These are phyloP conservation scores for Acleris emargana DNA, from an alignment of 2,888 invertebrate genomes.

Conservation along the genomic window DNA sequence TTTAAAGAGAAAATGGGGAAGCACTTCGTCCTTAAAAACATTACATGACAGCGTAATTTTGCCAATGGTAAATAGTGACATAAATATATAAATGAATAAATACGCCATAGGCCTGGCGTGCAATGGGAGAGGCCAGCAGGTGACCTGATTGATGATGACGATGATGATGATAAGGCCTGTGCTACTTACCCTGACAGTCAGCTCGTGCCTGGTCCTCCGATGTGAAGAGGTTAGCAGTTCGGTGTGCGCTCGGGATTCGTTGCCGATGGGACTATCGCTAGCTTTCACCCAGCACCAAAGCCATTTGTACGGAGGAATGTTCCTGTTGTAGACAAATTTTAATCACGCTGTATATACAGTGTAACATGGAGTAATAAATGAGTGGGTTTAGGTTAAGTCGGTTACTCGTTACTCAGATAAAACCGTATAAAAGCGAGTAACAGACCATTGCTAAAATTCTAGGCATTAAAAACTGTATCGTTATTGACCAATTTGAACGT, in stretches of 20 bases:
- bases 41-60: too few relatives aligned
- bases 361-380: background rate
- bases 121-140: background rate
- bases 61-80: too few relatives aligned
- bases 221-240: constrained; percentile 82
- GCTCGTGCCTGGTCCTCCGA: constrained; percentile 67
- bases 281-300: constrained; percentile 82
- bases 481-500: too few relatives aligned
- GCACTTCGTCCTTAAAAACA: too few relatives aligned
- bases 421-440: too few relatives aligned
- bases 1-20: too few relatives aligned
- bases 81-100: too few relatives aligned
- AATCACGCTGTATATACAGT: background rate
- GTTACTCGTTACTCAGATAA: too few relatives aligned
- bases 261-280: constrained; percentile 63
- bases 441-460: too few relatives aligned
- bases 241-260: constrained; percentile 78
- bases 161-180: background rate
- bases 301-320: constrained; percentile 88
- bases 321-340: constrained; percentile 59
- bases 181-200: constrained; percentile 65
- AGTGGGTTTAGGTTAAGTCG: too few relatives aligned
- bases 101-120: too few relatives aligned
- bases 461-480: too few relatives aligned
- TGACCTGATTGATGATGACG: background rate